Conservation (phyloP, 2,888 invertebrate genomes). For the Machimus atricapillus region DNA sequence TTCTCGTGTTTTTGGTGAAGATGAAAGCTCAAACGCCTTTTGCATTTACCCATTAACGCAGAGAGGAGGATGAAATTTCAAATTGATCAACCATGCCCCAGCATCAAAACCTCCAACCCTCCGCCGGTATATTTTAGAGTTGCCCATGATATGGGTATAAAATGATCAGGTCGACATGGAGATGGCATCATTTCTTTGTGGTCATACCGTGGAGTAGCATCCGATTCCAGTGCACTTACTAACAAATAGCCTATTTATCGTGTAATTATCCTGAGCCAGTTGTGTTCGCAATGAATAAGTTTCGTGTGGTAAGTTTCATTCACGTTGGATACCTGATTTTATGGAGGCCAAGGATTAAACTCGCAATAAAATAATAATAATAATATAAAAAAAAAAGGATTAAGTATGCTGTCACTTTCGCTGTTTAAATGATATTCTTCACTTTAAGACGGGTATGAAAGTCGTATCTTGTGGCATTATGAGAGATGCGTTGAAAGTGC, state of each 20-base stretch:
- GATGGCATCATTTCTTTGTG: slow-evolving; percentile 48
- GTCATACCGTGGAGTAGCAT: slow-evolving; percentile 11
- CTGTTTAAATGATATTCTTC: neutral
- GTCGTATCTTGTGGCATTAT: neutral
- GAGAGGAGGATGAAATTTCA: neutral
- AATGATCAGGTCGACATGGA: slow-evolving; percentile 45
- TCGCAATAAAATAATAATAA: no score
- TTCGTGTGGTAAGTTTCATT: slow-evolving; percentile 37
- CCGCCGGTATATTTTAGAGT: neutral
- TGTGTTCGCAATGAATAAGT: slow-evolving; percentile 41
- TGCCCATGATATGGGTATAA: slow-evolving; percentile 44
- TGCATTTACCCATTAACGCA: neutral
- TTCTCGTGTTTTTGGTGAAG: slow-evolving; percentile 6
- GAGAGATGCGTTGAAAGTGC: neutral
- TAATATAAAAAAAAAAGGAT: no score
- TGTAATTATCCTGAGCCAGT: neutral
- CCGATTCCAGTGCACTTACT: slow-evolving; percentile 23
- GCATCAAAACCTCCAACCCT: slow-evolving; percentile 37
- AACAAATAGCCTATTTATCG: neutral
- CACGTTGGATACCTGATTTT: neutral
- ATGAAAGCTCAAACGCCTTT: slow-evolving; percentile 5
- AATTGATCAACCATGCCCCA: slow-evolving; percentile 20
- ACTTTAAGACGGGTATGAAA: neutral
- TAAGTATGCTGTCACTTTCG: neutral
- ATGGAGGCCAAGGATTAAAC: neutral